Percentiles rank a stretch among this genome's conserved stretches.
Evolutionary conservation across 2,797 vertebrate species (phyloP).

Genomic region (Scarus forsteni): DNA sequence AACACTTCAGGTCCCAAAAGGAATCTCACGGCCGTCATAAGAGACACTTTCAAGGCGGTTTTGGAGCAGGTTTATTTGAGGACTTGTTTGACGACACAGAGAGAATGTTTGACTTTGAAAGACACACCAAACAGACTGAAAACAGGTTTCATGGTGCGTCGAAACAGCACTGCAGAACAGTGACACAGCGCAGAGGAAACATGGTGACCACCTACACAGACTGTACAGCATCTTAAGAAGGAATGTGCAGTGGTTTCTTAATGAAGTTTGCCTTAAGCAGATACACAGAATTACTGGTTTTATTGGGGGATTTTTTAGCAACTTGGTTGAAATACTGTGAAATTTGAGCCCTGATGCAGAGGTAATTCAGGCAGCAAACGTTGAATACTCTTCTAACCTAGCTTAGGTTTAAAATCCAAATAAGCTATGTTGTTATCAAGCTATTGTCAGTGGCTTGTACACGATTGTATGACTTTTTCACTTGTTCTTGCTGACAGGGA

Average conservation of each 20-base stretch:
- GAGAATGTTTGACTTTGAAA: constrained; percentile 94
- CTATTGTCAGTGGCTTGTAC: constrained; percentile 28
- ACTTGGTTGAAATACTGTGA: constrained; percentile 58
- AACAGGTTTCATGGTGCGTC: constrained; percentile 88
- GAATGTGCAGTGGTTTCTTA: constrained; percentile 4
- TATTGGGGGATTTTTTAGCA: constrained; percentile 34
- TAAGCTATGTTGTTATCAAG: constrained; percentile 31
- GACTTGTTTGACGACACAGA: constrained; percentile 95
- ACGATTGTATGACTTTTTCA: constrained; percentile 41
- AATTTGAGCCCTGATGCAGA: constrained; percentile 22
- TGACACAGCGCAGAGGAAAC: constrained; percentile 95
- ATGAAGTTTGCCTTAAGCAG: constrained; percentile 35
- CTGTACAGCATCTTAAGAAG: constrained; percentile 88
- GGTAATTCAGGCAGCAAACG: constrained; percentile 18
- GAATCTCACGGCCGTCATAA: constrained; percentile 87
- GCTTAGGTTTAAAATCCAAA: constrained; percentile 10
- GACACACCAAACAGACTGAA: constrained; percentile 86
- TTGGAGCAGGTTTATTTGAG: constrained; percentile 85
- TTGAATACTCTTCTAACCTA: constrained; percentile 32
- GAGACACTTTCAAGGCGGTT: constrained; percentile 79
- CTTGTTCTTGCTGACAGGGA: constrained; percentile 22
- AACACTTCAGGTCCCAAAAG: constrained; percentile 88
- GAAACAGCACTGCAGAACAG: constrained; percentile 95
- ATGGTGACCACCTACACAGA: constrained; percentile 99
- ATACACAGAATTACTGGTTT: constrained; percentile 33